A percentile compares a stretch with the other conserved stretches of the same genome.
Evolutionary conservation across 2,888 invertebrate species (phyloP).

Genomic region (Hirudinaria manillensis): DNA sequence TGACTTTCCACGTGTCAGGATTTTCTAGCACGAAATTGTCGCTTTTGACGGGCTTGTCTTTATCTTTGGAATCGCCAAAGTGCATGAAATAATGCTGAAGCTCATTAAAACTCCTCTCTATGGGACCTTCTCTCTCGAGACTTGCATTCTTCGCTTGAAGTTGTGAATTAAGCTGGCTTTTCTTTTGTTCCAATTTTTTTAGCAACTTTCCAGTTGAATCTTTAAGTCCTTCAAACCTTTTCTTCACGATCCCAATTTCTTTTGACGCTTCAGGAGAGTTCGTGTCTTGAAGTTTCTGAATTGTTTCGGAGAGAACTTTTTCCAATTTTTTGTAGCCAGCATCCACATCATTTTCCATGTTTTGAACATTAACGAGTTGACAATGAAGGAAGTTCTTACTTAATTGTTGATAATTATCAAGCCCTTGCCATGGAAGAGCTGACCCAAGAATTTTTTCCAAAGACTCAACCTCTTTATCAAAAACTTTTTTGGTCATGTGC

Average conservation of each 20-base stretch:
- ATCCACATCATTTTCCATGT: not conserved
- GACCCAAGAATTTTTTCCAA: not conserved
- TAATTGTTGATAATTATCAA: not conserved
- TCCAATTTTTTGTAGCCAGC: not conserved
- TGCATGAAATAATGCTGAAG: not conserved
- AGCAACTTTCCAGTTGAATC: not conserved
- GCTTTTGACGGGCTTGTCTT: not conserved
- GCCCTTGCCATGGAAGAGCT: not conserved
- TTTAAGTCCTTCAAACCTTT: conserved; percentile 2
- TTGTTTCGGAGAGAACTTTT: not conserved
- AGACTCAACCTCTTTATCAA: not conserved
- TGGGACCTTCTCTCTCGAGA: not conserved
- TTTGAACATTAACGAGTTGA: not conserved
- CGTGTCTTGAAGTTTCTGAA: not conserved
- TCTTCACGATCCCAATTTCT: conserved; percentile 5
- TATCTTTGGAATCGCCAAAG: not conserved
- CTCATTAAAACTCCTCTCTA: conserved; percentile 2
- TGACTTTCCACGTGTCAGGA: not conserved
- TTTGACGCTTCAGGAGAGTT: conserved; percentile 11
- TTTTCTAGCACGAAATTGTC: not conserved
- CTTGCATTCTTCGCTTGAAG: not conserved
- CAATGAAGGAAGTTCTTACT: not conserved
- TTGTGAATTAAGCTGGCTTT: not conserved
- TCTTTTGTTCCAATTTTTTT: conserved; percentile 13
- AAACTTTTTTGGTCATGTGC: not conserved